Evolutionary conservation across 2,113 vertebrate species (phyloP), one percentile per base, ranked within the genome.

Genomic region (Leucosticte australis): DNA sequence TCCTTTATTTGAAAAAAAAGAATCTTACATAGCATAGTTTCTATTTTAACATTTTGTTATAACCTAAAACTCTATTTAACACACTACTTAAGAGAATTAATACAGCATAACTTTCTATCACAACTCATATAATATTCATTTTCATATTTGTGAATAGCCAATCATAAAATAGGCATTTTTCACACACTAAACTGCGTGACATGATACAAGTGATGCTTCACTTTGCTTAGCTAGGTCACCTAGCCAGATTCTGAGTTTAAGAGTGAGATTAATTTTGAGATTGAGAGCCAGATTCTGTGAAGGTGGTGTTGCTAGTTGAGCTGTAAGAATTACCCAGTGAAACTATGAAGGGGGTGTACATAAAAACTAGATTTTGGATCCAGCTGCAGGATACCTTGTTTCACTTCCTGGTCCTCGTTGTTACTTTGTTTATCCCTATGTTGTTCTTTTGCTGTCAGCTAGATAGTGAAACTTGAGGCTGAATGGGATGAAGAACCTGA

Each of bases 111-210:
- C 50, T 30, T 52, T 52, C 16, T 18, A 53, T 16, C 50, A 53
- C 10, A 52, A 18, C 50, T 18, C 16, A 18, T 52, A 28, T 17
- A 52, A 52, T 52, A 53, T 30, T 30, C 6, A 53, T 53, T 53
- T 30, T 2, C 30, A 30, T 53, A 30, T 53, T 30, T 53, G 50
- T 2, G 4, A 53, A 30, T 30, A 30, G 6, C 16, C 50, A 30
- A 7, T 52, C 16, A 30, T 52, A 52, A 28, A 52, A 52, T 52
- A 17, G 0, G 0, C 27, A 53, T 53, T 53, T 53, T 53, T 30
- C 16, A 53, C 27, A 18, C 3, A 1, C 11, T 47, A 49, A 57
- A 19, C 19, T 41, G 26, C 0, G 0, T 41, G 57, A 30, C 26
- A 26, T 0, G 2, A 22, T 55, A 5, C 3, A 63, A 35, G 19